phyloP scores from a whole-genome alignment of 2,888 invertebrate species.

The Thecocarcelia acutangulata region DNA sequence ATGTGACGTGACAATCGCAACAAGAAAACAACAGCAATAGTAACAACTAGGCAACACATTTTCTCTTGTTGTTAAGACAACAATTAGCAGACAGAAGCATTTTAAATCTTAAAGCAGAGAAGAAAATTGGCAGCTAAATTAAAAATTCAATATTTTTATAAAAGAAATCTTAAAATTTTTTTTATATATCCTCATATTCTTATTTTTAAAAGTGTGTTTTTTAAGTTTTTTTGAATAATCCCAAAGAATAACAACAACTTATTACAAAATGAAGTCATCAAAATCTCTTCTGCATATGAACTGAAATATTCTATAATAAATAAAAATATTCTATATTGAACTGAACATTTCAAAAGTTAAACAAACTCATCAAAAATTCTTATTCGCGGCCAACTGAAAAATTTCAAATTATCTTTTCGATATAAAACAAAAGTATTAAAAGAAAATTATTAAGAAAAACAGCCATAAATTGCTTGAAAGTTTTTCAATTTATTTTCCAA shows the following conservation, averaged over 20 bases:
- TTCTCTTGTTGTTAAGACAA: background rate
- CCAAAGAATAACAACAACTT: no score
- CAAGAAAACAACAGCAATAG: background rate
- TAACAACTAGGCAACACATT: constrained; percentile 17
- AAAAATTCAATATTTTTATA: background rate
- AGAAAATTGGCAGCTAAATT: no score
- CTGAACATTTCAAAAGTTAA: no score
- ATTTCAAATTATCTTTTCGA: constrained; percentile 15
- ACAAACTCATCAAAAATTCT: no score
- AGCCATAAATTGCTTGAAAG: background rate
- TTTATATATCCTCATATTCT: no score
- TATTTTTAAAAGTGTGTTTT: no score
- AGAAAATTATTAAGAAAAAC: background rate
- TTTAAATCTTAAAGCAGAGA: background rate
- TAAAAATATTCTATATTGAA: no score
- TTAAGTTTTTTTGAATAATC: no score
- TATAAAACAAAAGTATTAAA: background rate
- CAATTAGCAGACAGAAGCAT: constrained; percentile 14
- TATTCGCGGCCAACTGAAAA: no score
- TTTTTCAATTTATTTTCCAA: constrained; percentile 44
- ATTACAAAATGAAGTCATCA: constrained; percentile 50
- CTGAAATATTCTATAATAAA: no score
- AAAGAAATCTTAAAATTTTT: no score
- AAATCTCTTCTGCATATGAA: no score
- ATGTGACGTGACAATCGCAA: constrained; percentile 37